Evolutionary conservation across 2,888 invertebrate species (phyloP), one percentile per base, ranked within the genome.

Genomic region (Allolobophora icterica): DNA sequence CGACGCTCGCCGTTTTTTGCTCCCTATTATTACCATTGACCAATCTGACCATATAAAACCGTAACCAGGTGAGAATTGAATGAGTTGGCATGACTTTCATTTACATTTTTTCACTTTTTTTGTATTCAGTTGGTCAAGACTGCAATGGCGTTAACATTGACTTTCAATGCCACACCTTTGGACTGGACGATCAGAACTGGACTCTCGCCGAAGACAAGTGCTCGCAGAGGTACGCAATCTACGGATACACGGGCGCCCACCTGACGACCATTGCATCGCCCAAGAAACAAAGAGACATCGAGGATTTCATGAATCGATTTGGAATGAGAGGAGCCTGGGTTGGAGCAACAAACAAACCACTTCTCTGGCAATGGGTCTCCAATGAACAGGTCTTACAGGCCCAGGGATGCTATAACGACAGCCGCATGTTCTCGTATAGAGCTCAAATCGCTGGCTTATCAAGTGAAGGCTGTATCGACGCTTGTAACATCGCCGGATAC

Each of bases 141-240:
- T 87, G 87, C 35, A 87, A 38, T 24, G 87, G 87, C 87, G 34
- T 38, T 19, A 6, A 33, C 1, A 87, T 87, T 5, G 87, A 87
- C 38, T 87, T 87, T 35, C 87, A 87, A 35, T 87, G 87, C 38
- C 87, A 87, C n/a, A 87, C 87, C 21, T 35, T 87, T 35, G 38
- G 87, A 87, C 24, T 87, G 0, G 87, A 87, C 24, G 17, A 33
- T 24, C 35, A 87, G 35, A 35, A 30, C 21, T 87, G 87, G 87
- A 8, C 35, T 34, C 4, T 24, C 13, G 87, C 87, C 15, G 87
- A 87, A 34, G 87, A 34, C 35, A n/a, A 21, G 35, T 87, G 87
- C 87, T 21, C 34, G 38, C 35, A 87, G 34, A 87, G 87, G 8
- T 17, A 24, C 35, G 19, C 34, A 24, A 38, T 87, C 17, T 6